These are phyloP conservation scores for Aproaerema taeniolella DNA, from an alignment of 2,888 invertebrate genomes.

Conservation along the genomic window DNA sequence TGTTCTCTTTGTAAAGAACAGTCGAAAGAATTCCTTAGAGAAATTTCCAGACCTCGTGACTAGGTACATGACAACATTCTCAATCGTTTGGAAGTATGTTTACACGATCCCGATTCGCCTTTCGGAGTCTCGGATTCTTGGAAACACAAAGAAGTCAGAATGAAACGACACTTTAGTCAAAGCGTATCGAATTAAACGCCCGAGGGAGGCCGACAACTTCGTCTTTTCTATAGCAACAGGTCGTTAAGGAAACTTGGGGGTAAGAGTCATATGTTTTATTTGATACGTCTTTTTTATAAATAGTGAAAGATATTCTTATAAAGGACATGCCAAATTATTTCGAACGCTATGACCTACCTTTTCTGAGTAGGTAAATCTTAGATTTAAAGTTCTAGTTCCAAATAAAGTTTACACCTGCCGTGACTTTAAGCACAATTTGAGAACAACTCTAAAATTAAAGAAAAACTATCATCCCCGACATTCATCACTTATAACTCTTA, in stretches of 20 bases:
- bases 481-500: too few species aligned
- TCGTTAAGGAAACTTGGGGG: slow-evolving; percentile 42
- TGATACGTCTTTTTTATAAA: not conserved
- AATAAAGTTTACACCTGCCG: too few species aligned
- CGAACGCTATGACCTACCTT: too few species aligned
- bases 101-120: slow-evolving; percentile 2
- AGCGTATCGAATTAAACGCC: slow-evolving; percentile 46
- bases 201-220: slow-evolving; percentile 32
- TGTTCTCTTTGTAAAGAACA: not conserved
- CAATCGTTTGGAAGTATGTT: slow-evolving; percentile 1
- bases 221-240: slow-evolving; percentile 53
- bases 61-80: not conserved
- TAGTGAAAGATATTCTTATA: too few species aligned
- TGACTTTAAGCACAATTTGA: too few species aligned
- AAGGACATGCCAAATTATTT: too few species aligned
- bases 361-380: too few species aligned
- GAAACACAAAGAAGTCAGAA: slow-evolving; percentile 7
- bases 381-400: too few species aligned
- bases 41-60: not conserved
- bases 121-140: slow-evolving; percentile 2
- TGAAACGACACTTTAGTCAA: slow-evolving; percentile 39
- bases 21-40: not conserved
- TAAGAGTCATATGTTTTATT: slow-evolving; percentile 11
- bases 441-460: too few species aligned
- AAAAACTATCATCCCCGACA: too few species aligned